phyloP scores from a whole-genome alignment of 2,888 invertebrate species.

The Eilema sororculum region DNA sequence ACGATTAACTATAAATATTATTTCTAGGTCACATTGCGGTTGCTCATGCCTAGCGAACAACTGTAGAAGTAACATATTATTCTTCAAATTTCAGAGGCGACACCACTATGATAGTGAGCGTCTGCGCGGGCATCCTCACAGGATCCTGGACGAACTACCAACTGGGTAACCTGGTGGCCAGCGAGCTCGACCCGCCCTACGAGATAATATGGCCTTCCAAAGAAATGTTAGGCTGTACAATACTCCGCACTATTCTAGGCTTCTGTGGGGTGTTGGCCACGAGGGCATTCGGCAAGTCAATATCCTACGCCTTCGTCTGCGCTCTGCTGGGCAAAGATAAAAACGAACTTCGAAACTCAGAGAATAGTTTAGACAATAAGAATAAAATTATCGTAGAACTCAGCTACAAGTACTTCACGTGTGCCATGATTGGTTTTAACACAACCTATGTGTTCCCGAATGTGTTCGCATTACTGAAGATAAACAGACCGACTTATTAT shows the following conservation, averaged over 20 bases:
- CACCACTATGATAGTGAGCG: conserved; percentile 95
- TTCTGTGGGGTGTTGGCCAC: conserved; percentile 91
- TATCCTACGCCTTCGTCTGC: conserved; percentile 90
- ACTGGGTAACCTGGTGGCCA: conserved; percentile 89
- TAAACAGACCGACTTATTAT: conserved; percentile 94
- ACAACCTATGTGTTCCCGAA: conserved; percentile 92
- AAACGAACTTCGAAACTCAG: conserved; percentile 88
- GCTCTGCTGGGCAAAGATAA: conserved; percentile 90
- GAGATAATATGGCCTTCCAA: conserved; percentile 93
- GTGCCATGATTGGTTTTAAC: conserved; percentile 92
- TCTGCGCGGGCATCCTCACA: conserved; percentile 91
- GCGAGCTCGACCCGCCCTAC: conserved; percentile 90
- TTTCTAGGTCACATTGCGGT: background rate
- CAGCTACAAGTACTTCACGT: conserved; percentile 94
- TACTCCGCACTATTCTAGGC: conserved; percentile 92
- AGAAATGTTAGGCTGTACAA: conserved; percentile 89
- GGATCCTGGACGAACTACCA: conserved; percentile 96
- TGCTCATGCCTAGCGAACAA: background rate
- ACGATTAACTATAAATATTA: too few species aligned
- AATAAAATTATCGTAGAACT: conserved; percentile 93
- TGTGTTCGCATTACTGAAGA: conserved; percentile 91
- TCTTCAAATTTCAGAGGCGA: conserved; percentile 90
- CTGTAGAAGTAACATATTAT: background rate
- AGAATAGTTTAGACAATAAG: conserved; percentile 89
- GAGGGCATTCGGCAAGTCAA: conserved; percentile 89